Conservation (phyloP, 2,888 invertebrate genomes). For the Unio pictorum region DNA sequence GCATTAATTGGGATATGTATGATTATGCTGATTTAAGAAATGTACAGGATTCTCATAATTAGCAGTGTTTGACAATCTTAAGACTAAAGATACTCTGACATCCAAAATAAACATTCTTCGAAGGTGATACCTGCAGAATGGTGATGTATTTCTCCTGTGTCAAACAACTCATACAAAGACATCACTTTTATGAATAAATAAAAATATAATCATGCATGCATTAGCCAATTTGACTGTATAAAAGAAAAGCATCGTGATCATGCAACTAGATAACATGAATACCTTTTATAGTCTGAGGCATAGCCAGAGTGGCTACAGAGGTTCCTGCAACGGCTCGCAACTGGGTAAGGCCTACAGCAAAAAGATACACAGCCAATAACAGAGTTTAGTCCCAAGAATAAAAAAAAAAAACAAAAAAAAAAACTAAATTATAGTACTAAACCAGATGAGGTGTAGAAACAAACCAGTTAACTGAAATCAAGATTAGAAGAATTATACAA, state of each 20-base stretch:
- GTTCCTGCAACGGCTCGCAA: constrained; percentile 22
- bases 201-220: too few species aligned
- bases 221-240: neutral
- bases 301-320: constrained; percentile 34
- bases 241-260: constrained; percentile 1
- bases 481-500: too few species aligned
- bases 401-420: neutral
- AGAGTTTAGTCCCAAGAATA: neutral
- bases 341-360: constrained; percentile 18
- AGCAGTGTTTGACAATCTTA: too few species aligned
- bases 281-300: constrained; percentile 59
- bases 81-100: neutral
- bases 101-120: constrained; percentile 3
- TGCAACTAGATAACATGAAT: constrained; percentile 14
- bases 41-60: too few species aligned
- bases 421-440: neutral
- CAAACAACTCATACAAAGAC: too few species aligned
- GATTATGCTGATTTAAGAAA: too few species aligned
- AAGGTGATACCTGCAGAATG: constrained; percentile 1
- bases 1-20: too few species aligned
- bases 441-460: too few species aligned
- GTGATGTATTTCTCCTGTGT: too few species aligned
- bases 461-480: too few species aligned
- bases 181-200: too few species aligned
- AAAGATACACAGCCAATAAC: neutral